phyloP scores from a whole-genome alignment of 2,888 invertebrate species.

The Apotomis betuletana region DNA sequence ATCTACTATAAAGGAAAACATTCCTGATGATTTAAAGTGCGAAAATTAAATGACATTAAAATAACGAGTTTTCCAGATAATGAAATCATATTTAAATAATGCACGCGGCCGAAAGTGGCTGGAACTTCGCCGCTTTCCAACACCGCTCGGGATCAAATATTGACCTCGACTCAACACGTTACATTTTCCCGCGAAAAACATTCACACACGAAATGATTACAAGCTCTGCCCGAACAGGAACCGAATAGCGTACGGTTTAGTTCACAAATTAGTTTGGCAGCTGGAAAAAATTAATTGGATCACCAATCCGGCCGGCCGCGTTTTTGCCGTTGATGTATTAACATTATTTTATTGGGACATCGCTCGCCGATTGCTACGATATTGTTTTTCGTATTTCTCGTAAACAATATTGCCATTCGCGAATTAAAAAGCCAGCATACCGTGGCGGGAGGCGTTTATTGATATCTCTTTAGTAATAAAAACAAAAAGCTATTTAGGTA shows the following conservation, averaged over 20 bases:
- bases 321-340: constrained; percentile 75
- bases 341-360: constrained; percentile 78
- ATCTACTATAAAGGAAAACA: not conserved
- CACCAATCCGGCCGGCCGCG: constrained; percentile 55
- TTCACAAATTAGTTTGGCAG: constrained; percentile 79
- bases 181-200: constrained; percentile 75
- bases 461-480: constrained; percentile 55
- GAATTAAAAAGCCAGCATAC: constrained; percentile 59
- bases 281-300: constrained; percentile 75
- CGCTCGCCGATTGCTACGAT: constrained; percentile 50
- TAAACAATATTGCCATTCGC: constrained; percentile 55
- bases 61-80: constrained; percentile 11
- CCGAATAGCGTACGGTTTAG: constrained; percentile 67
- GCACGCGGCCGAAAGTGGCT: constrained; percentile 57
- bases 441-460: constrained; percentile 58
- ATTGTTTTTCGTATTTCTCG: constrained; percentile 61
- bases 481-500: constrained; percentile 45
- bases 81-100: constrained; percentile 58
- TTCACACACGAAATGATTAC: constrained; percentile 75
- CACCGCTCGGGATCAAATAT: constrained; percentile 70
- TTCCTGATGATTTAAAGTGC: not conserved
- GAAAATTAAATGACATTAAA: constrained; percentile 2
- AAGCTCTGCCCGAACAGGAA: constrained; percentile 58
- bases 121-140: constrained; percentile 51
- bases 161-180: constrained; percentile 76